phyloP scores from a whole-genome alignment of 2,113 vertebrate genomes.

The Mus musculus region DNA sequence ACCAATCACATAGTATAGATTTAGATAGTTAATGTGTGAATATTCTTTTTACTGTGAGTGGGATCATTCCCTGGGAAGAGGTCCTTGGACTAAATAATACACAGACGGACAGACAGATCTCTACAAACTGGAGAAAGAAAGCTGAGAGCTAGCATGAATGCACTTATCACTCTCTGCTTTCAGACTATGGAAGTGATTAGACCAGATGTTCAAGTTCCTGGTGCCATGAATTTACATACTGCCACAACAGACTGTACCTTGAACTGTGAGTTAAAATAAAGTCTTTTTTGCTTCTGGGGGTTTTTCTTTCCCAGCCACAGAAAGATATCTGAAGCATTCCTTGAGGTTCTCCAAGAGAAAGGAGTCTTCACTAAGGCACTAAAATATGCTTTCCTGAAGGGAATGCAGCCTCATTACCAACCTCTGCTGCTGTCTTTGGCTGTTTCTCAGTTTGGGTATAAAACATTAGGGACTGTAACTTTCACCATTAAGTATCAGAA shows the following conservation, averaged over 20 bases:
- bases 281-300: rapidly evolving
- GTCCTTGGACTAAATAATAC: not conserved
- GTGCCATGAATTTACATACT: not conserved
- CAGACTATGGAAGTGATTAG: not conserved
- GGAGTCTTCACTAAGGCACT: not conserved
- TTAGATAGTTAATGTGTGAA: not conserved
- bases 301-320: not conserved
- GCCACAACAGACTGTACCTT: not conserved
- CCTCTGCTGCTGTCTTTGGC: not conserved
- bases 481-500: not conserved
- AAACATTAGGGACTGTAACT: not conserved
- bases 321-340: not conserved
- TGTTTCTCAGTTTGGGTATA: not conserved
- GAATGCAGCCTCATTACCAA: not conserved
- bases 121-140: not conserved
- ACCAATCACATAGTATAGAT: not conserved
- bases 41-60: not conserved
- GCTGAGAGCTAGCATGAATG: not conserved
- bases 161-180: not conserved
- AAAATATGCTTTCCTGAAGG: not conserved
- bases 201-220: not conserved
- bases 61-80: not conserved
- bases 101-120: not conserved
- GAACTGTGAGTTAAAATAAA: not conserved
- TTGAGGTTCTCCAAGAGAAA: not conserved